Conservation (phyloP, 2,888 invertebrate genomes). For the Andrena fulva region DNA sequence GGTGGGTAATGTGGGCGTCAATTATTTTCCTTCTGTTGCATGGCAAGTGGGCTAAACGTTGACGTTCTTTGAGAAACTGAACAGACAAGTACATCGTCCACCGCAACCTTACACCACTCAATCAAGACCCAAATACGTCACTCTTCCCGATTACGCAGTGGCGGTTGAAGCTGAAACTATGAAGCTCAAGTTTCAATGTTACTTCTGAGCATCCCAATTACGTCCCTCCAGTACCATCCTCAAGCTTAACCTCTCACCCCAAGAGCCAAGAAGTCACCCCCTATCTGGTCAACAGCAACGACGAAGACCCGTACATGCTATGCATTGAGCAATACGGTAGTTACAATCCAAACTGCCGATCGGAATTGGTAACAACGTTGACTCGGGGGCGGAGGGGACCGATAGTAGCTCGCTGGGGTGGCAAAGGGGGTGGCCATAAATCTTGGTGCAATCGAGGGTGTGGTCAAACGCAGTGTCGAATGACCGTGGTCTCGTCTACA, state of each 20-base stretch:
- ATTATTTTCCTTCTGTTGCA: slow-evolving; percentile 2
- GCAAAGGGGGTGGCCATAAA: slow-evolving; percentile 76
- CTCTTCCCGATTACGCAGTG: too few relatives aligned
- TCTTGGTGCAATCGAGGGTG: slow-evolving; percentile 83
- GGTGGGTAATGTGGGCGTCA: slow-evolving; percentile 12
- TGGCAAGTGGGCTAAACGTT: background rate
- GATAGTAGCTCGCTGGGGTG: slow-evolving; percentile 40
- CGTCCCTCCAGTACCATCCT: background rate
- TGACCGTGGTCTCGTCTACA: slow-evolving; percentile 79
- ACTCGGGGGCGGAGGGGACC: slow-evolving; percentile 41
- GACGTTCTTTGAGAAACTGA: too few relatives aligned
- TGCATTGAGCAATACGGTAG: slow-evolving; percentile 70
- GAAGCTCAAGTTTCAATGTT: too few relatives aligned
- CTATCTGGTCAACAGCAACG: background rate
- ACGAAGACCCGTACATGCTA: background rate
- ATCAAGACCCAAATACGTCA: too few relatives aligned
- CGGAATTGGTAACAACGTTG: slow-evolving; percentile 80
- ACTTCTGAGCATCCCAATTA: too few relatives aligned
- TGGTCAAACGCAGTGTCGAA: slow-evolving; percentile 83
- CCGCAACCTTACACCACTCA: too few relatives aligned
- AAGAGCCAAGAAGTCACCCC: background rate
- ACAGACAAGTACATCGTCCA: too few relatives aligned
- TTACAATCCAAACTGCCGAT: slow-evolving; percentile 80
- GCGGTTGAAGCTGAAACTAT: too few relatives aligned
- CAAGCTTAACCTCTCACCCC: background rate